These are phyloP conservation scores for Colostygia pectinataria DNA, from an alignment of 2,888 invertebrate genomes.

Conservation along the genomic window DNA sequence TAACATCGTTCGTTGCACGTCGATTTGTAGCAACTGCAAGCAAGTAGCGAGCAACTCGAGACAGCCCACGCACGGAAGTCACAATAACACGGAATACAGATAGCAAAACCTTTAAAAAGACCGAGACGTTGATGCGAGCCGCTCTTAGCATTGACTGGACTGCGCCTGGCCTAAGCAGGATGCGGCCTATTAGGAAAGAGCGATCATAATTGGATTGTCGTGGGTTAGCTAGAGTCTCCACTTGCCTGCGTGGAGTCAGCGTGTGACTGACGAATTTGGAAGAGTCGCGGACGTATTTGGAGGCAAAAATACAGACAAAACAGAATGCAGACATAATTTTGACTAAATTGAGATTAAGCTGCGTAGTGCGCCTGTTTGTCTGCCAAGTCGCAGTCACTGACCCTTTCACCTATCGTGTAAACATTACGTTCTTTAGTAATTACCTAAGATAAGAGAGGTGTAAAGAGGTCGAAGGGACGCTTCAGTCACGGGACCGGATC, in stretches of 20 bases:
- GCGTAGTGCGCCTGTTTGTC: slow-evolving; percentile 22
- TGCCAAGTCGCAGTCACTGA: slow-evolving; percentile 19
- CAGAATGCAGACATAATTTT: slow-evolving; percentile 2
- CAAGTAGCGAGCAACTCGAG: slow-evolving; percentile 17
- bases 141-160: slow-evolving; percentile 76
- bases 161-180: slow-evolving; percentile 72
- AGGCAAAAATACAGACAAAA: too few relatives aligned
- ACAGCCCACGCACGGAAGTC: slow-evolving; percentile 64
- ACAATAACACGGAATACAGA: slow-evolving; percentile 50
- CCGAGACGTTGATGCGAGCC: slow-evolving; percentile 48
- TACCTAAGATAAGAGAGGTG: slow-evolving; percentile 41
- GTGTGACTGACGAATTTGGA: slow-evolving; percentile 48
- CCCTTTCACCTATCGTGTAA: slow-evolving; percentile 7
- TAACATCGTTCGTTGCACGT: slow-evolving; percentile 57
- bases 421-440: slow-evolving; percentile 1
- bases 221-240: slow-evolving; percentile 73
- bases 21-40: slow-evolving; percentile 36
- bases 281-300: too few relatives aligned
- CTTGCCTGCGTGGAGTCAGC: slow-evolving; percentile 56
- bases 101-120: slow-evolving; percentile 42
- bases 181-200: slow-evolving; percentile 76
- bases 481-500: slow-evolving; percentile 73
- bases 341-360: slow-evolving; percentile 16
- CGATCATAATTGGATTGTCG: slow-evolving; percentile 81
- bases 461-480: slow-evolving; percentile 45